Evolutionary conservation across 2,113 vertebrate species (phyloP).

Genomic region (Aplodontia rufa): DNA sequence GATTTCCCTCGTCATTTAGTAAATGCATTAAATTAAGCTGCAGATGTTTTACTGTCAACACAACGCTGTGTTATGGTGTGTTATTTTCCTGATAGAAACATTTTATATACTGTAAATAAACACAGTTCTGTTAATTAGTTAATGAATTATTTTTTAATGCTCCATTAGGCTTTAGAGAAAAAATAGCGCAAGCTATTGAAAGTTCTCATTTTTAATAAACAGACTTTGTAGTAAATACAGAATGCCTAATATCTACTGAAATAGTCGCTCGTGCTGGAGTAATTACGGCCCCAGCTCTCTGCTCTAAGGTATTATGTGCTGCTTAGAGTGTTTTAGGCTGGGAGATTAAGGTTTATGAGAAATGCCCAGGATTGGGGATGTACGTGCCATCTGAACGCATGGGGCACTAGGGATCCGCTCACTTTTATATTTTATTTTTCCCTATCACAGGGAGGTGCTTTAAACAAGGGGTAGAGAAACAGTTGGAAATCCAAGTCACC

Average conservation of each 20-base stretch:
- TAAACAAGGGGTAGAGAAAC: background rate
- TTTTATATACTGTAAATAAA: conserved; percentile 87
- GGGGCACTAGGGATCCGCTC: background rate
- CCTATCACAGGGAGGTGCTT: background rate
- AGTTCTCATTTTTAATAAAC: conserved; percentile 82
- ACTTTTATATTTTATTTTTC: background rate
- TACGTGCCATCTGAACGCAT: background rate
- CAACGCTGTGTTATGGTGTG: conserved; percentile 78
- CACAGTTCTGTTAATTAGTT: conserved; percentile 87
- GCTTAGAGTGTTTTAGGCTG: conserved; percentile 29
- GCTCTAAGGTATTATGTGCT: conserved; percentile 69
- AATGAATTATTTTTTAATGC: conserved; percentile 86
- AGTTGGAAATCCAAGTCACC: conserved; percentile 10
- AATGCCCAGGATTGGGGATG: background rate
- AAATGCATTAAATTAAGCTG: conserved; percentile 86
- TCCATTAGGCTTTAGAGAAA: conserved; percentile 79
- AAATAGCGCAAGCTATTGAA: conserved; percentile 66
- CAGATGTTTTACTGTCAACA: conserved; percentile 86
- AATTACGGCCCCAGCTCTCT: conserved; percentile 40
- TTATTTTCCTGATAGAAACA: conserved; percentile 83
- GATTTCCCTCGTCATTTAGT: conserved; percentile 85
- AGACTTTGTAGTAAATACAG: conserved; percentile 57
- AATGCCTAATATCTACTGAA: conserved; percentile 44
- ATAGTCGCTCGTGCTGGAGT: conserved; percentile 53
- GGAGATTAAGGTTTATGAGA: conserved; percentile 50